A percentile compares a stretch with the other conserved stretches of the same genome.
phyloP scores from a whole-genome alignment of 2,888 invertebrate species.

The Drosophila sordidula region DNA sequence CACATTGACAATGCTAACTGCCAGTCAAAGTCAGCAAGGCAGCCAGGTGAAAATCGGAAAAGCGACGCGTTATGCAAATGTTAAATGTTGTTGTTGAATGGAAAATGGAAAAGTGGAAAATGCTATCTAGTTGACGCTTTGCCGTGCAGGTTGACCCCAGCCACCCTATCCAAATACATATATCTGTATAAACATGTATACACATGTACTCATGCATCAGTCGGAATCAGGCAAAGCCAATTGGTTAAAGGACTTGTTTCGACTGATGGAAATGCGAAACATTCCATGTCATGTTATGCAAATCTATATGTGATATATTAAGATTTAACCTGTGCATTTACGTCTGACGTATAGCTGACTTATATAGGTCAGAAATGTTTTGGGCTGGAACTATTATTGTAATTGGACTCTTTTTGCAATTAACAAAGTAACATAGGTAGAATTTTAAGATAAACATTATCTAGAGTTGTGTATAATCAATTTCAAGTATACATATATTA shows the following conservation, averaged over 20 bases:
- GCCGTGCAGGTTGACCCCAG: slow-evolving; percentile 33
- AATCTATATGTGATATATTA: slow-evolving; percentile 1
- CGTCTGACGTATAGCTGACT: neutral
- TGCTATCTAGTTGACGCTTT: slow-evolving; percentile 62
- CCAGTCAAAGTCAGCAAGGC: slow-evolving; percentile 54
- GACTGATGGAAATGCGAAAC: neutral
- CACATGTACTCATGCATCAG: slow-evolving; percentile 10
- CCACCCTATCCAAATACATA: neutral
- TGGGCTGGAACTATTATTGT: neutral
- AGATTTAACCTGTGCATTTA: neutral
- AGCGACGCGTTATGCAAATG: slow-evolving; percentile 66
- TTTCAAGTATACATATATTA: neutral
- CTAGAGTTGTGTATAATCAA: neutral
- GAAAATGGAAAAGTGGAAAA: slow-evolving; percentile 60
- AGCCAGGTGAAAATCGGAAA: slow-evolving; percentile 69
- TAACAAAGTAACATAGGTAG: no score
- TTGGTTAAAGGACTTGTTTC: slow-evolving; percentile 14
- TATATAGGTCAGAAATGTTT: neutral
- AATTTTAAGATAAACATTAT: no score
- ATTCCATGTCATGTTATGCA: neutral
- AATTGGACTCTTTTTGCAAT: neutral
- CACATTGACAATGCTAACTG: slow-evolving; percentile 50
- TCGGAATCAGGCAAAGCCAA: slow-evolving; percentile 10
- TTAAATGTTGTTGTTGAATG: slow-evolving; percentile 33
- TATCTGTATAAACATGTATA: neutral